phyloP scores from a whole-genome alignment of 1,140 invertebrate species.

The Ridgeia piscesae region DNA sequence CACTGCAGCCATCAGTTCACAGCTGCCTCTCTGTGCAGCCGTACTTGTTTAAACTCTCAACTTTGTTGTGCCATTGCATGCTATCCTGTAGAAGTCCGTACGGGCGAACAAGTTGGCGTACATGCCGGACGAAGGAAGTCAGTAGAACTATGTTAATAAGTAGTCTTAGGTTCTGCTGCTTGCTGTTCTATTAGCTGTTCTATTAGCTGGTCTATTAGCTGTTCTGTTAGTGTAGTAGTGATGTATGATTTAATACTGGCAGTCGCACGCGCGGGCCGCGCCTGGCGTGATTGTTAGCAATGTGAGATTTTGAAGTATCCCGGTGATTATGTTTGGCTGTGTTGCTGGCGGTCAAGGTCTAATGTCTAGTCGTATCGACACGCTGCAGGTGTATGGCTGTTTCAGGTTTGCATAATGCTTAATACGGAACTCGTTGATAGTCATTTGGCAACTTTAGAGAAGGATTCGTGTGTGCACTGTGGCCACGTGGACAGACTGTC shows the following conservation, averaged over 20 bases:
- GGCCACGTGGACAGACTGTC: not conserved
- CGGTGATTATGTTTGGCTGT: not conserved
- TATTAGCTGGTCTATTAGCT: not conserved
- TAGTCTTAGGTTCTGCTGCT: constrained; percentile 4
- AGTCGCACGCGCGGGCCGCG: not conserved
- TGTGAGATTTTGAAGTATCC: not conserved
- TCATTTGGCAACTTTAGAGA: not conserved
- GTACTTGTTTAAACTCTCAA: not conserved
- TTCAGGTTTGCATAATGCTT: not conserved
- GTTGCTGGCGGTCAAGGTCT: not conserved
- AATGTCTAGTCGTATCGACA: not conserved
- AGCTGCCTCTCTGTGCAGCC: not conserved
- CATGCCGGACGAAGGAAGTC: not conserved
- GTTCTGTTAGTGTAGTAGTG: not conserved
- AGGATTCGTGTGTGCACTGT: not conserved
- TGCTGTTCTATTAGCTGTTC: not conserved
- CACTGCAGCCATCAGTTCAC: not conserved
- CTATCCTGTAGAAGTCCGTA: not conserved
- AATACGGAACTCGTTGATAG: not conserved
- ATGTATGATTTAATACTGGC: not conserved
- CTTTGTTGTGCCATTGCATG: constrained; percentile 4
- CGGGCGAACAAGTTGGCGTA: not conserved
- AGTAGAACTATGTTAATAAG: not conserved
- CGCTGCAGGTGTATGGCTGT: not conserved
- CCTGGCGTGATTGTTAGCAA: not conserved